Evolutionary conservation across 92 coral and sea anemone species (phyloP).

Genomic region (Metridium senile): DNA sequence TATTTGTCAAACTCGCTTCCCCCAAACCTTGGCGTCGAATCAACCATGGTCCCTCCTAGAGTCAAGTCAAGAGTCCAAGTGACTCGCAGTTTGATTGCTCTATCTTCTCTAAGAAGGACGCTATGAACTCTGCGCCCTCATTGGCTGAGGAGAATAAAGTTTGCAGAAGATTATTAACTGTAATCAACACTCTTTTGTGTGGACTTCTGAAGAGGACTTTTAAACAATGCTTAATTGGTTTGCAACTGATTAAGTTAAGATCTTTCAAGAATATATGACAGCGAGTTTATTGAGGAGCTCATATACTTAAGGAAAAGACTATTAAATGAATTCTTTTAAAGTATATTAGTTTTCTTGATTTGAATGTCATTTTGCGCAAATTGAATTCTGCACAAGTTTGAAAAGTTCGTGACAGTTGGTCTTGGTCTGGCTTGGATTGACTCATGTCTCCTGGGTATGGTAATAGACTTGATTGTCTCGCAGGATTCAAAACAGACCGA

Average conservation of each 20-base stretch:
- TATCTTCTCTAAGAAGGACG: conserved; percentile 61
- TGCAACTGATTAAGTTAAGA: background rate
- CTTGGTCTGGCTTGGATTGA: too few species aligned
- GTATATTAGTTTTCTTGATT: too few species aligned
- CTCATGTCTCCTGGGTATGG: background rate
- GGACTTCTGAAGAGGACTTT: conserved; percentile 4
- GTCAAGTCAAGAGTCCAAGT: conserved; percentile 1
- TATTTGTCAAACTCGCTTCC: conserved; percentile 44
- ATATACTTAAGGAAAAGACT: background rate
- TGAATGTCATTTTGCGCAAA: background rate
- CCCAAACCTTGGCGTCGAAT: conserved; percentile 38
- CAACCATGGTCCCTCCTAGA: conserved; percentile 48
- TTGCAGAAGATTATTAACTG: conserved; percentile 38
- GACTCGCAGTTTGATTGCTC: background rate
- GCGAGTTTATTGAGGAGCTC: background rate
- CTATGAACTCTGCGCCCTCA: conserved; percentile 28
- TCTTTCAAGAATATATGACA: background rate
- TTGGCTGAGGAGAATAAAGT: conserved; percentile 42
- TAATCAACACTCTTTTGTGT: conserved; percentile 56
- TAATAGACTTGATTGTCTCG: background rate
- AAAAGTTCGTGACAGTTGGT: too few species aligned
- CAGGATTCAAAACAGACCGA: background rate
- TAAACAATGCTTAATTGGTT: conserved; percentile 51
- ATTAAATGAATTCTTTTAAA: background rate
- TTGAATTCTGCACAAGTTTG: background rate